Evolutionary conservation across 2,113 vertebrate genomes (phyloP), one percentile per base, ranked within the genome.

Genomic region (Lepus europaeus): DNA sequence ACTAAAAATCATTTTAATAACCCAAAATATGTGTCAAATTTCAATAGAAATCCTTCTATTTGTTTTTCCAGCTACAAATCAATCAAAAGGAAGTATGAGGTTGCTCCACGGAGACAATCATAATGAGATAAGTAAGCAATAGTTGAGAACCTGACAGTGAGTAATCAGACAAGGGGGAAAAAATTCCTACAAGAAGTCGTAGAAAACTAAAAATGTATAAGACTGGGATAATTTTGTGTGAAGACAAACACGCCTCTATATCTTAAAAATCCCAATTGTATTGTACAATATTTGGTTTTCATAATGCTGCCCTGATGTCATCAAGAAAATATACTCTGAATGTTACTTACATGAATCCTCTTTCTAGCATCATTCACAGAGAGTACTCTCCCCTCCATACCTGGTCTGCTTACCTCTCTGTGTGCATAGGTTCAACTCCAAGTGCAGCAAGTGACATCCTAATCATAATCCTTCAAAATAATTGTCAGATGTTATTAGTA

Each of bases 41-140:
- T 25, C 68, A 49, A 33, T 16, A 61, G 11, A 89, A 93, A 80
- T 80, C 5, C 3, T 87, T 79, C 77, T 74, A 29, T 51, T 80
- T 92, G 51, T 25, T 56, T 96, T 94, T 90, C 49, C 12, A 84
- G 66, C 12, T 45, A 78, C 77, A 87, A 80, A 82, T 89, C 49
- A 80, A 92, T 90, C 80, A 76, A 87, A 87, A 85, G 59, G 72
- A 87, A 76, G 16, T 61, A 80, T 66, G 81, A 92, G 23, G 10
- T 84, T 85, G 66, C 29, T 36, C 36, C 36, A 69, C 33, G 56
- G 68, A 88, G 59, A 88, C 14, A 87, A 61, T 22, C 68, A 53
- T 79, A 94, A 90, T 85, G 86, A 96, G 22, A 68, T 64, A 91
- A 87, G 49, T 79, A 81, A 93, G 56, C n/a, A 73, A 91, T 49